Base-by-base conservation (phyloP, 92 coral and sea anemone species). In the Parazoanthus atlanticus region DNA sequence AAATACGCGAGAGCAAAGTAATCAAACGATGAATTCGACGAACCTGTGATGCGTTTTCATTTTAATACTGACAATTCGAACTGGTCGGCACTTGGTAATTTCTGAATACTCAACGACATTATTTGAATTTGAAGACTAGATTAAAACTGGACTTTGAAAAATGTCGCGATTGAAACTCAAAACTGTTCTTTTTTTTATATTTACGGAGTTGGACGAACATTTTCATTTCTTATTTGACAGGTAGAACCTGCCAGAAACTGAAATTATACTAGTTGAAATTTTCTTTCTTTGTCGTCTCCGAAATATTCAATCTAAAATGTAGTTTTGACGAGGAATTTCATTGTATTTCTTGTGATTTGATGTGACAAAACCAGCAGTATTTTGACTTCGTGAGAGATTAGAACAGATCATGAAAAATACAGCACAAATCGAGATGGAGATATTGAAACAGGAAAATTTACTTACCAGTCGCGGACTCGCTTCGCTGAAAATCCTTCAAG, bases 381-480 rank as follows among this genome's bases (percentile, higher is more conserved):
- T 61, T 61, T 61, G 28, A 61, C 28, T 19, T 61, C 17, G n/a
- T 23, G 28, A 1, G 26, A 61, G 69, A 61, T 12, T 52, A 52
- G 58, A 16, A 19, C 3, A 52, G 21, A 13, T 52, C 58, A 52
- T 52, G 8, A 52, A 13, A 49, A 52, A 52, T 15, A 52, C 21
- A 52, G 3, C 58, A 52, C 58, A 52, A 52, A 52, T 52, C 12
- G 49, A 15, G 16, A 61, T 19, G 26, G 69, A 61, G 69, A 61
- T 61, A 61, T 61, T 61, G 69, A 61, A 19, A 52, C 3, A 52
- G 58, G 58, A 52, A 74, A 32, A 31, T 58, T 33, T 31, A 58
- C 87, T 84, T 67, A 84, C 87, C 87, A 6, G 87, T 84, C 17
- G 78, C 61, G 13, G 87, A 84, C 28, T 84, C 87, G 67, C 87